Evolutionary conservation across 2,113 vertebrate genomes (phyloP).

Genomic region (Noctilio leporinus): DNA sequence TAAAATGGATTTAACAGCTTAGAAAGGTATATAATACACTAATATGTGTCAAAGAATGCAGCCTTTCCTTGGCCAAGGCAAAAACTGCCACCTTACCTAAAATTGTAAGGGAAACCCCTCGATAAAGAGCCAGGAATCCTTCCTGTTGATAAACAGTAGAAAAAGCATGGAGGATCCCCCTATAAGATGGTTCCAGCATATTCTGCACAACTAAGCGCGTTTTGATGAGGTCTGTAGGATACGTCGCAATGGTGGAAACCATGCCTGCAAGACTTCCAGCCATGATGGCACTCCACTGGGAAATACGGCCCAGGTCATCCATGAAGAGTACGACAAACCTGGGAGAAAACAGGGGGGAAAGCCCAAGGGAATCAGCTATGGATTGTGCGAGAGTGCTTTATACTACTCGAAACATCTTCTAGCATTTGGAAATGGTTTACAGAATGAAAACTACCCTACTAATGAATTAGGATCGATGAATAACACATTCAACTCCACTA

Average conservation of each 20-base stretch:
- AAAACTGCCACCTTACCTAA: slow-evolving; percentile 82
- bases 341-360: slow-evolving; percentile 39
- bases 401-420: background rate
- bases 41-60: background rate
- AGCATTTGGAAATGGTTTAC: background rate
- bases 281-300: slow-evolving; percentile 89
- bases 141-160: slow-evolving; percentile 87
- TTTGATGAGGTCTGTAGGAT: slow-evolving; percentile 93
- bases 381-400: background rate
- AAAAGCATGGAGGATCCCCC: slow-evolving; percentile 85
- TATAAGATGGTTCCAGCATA: slow-evolving; percentile 85
- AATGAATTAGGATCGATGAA: background rate
- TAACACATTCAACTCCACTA: background rate
- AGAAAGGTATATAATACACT: background rate
- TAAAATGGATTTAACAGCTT: background rate
- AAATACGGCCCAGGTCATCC: slow-evolving; percentile 89
- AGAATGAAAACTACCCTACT: slow-evolving; percentile 10
- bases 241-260: slow-evolving; percentile 85
- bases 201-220: slow-evolving; percentile 92
- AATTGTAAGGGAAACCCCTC: slow-evolving; percentile 91
- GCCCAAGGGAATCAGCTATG: background rate
- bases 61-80: background rate
- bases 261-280: slow-evolving; percentile 92
- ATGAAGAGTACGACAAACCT: slow-evolving; percentile 90
- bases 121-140: slow-evolving; percentile 88